These are phyloP conservation scores for Rhinichthys klamathensis DNA, from an alignment of 2,113 vertebrate genomes.

Conservation along the genomic window DNA sequence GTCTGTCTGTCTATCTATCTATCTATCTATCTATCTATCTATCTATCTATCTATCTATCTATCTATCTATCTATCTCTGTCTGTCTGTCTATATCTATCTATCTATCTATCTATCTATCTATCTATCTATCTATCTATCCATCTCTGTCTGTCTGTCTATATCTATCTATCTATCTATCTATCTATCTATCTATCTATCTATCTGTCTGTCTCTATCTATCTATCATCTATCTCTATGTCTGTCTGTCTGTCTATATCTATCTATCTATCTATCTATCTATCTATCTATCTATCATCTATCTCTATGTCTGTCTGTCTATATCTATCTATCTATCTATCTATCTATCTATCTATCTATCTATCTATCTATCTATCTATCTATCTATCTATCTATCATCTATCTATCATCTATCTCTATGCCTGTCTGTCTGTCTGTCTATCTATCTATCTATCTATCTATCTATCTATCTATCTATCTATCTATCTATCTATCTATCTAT, in stretches of 20 bases:
- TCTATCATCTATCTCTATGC: neutral
- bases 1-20: neutral
- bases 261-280: neutral
- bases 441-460: fast-evolving
- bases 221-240: neutral
- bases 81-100: neutral
- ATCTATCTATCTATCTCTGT: neutral
- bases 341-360: neutral
- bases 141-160: neutral
- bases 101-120: neutral
- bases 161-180: neutral
- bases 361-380: neutral
- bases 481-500: neutral
- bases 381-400: neutral
- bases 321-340: neutral
- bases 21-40: neutral
- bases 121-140: neutral
- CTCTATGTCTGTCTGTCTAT: no score
- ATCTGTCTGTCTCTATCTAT: neutral
- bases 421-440: neutral
- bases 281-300: neutral
- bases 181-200: neutral
- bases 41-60: neutral
- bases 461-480: neutral
- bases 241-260: neutral